Base-by-base conservation (phyloP, 2,888 invertebrate species). In the Drosophila incognita region DNA sequence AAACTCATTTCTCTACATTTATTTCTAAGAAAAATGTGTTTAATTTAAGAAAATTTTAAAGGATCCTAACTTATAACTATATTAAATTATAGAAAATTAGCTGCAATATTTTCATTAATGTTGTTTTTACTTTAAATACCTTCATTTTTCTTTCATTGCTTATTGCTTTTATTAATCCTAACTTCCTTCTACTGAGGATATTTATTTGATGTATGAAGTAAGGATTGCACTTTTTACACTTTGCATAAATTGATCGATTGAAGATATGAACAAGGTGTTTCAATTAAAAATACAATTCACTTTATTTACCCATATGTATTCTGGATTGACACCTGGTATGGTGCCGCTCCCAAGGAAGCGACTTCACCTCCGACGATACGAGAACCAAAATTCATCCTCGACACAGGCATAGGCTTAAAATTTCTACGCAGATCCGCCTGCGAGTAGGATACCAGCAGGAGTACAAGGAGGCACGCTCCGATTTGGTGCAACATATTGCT, bases 271-370 rank as follows among this genome's bases (percentile, higher is more conserved):
- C 7, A 46, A 15, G 7, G 0, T 21, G 2, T 2, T 21, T 1
- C 13, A 21, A 4, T 46, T 7, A 13, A 21, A 21, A 15, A 21
- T 21, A 15, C 4, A 15, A 21, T 46, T 21, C 21, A 46, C 13
- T 5, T 36, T 36, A 57, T 15, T 21, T 78, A 84, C 88, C 88
- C 83, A 4, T 54, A 71, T 21, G 0, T 38, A 54, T 89, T 91
- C 69, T 93, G 93, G 18, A 93, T 18, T 2, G 93, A 92, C 4
- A 93, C 92, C 67, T 92, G 92, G 69, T 90, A 93, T 2, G 93
- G 93, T 4, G 92, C 92, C 11, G 66, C 74, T 4, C 75, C 90
- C 5, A 76, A 42, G 1, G 74, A 54, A 0, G 90, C 89, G 2
- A 74, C 24, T 15, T 80, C 80, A 4, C 92, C 92, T 2, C 92